Evolutionary conservation across 2,113 vertebrate genomes (phyloP).

Genomic region (Seriola dumerili): DNA sequence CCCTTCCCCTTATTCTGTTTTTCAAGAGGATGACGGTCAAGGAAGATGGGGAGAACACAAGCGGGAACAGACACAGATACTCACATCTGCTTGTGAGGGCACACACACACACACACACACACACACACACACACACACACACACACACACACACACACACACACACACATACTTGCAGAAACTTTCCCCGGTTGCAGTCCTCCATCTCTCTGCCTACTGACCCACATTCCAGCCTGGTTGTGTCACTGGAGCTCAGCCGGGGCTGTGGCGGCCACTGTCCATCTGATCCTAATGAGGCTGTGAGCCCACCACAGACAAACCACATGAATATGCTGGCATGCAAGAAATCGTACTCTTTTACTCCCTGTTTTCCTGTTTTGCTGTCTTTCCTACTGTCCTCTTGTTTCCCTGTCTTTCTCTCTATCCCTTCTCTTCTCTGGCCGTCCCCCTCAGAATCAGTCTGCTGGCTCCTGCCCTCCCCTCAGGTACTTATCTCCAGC

Average conservation of each 20-base stretch:
- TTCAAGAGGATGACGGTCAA: slow-evolving; percentile 62
- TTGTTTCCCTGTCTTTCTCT: background rate
- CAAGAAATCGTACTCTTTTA: slow-evolving; percentile 9
- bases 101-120: slow-evolving; percentile 15
- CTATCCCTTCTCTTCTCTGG: background rate
- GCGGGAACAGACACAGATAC: slow-evolving; percentile 55
- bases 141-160: slow-evolving; percentile 12
- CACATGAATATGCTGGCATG: slow-evolving; percentile 13
- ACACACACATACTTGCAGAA: slow-evolving; percentile 21
- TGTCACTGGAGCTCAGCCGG: slow-evolving; percentile 68
- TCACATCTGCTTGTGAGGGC: slow-evolving; percentile 20
- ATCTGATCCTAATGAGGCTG: slow-evolving; percentile 55
- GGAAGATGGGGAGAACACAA: slow-evolving; percentile 55
- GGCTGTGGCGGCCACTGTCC: slow-evolving; percentile 43
- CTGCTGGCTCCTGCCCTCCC: slow-evolving; percentile 27
- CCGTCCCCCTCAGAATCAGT: background rate
- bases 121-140: slow-evolving; percentile 20
- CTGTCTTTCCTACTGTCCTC: background rate
- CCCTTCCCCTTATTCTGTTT: slow-evolving; percentile 72
- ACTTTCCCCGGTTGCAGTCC: slow-evolving; percentile 51
- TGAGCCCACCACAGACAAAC: slow-evolving; percentile 5
- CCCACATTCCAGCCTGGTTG: slow-evolving; percentile 77
- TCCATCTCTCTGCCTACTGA: slow-evolving; percentile 70
- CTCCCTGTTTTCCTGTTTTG: background rate
- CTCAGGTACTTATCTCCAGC: slow-evolving; percentile 67